These are phyloP conservation scores for Hydrozoanthus gracilis DNA, from an alignment of 92 coral and sea anemone species.

Conservation along the genomic window DNA sequence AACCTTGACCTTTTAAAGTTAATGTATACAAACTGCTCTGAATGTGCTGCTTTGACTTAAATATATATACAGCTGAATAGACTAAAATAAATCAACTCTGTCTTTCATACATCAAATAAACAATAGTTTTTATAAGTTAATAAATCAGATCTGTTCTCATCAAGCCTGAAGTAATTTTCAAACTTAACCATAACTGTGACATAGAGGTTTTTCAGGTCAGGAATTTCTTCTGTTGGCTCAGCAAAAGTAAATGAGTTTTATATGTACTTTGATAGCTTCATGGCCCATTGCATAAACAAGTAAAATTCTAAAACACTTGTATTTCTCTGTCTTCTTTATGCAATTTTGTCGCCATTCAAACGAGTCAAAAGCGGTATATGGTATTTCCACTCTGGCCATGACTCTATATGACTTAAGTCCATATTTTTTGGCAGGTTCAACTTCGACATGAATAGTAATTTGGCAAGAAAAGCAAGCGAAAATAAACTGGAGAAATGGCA, in stretches of 20 bases:
- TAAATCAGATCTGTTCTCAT: neutral
- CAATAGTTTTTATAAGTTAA: too few relatives aligned
- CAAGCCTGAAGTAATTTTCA: neutral
- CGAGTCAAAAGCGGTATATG: neutral
- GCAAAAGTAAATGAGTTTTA: slow-evolving; percentile 8
- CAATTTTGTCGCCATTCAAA: slow-evolving; percentile 7
- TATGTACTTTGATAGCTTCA: slow-evolving; percentile 17
- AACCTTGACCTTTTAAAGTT: too few relatives aligned
- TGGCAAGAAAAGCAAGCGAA: too few relatives aligned
- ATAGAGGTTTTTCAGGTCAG: neutral
- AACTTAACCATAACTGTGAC: neutral
- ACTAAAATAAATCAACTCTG: too few relatives aligned
- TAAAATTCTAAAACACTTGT: neutral
- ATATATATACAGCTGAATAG: neutral
- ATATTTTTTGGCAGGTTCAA: slow-evolving; percentile 22
- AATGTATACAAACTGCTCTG: too few relatives aligned
- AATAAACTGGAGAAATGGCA: too few relatives aligned
- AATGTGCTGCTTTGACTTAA: too few relatives aligned
- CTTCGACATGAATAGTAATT: neutral
- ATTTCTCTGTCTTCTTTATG: slow-evolving; percentile 17
- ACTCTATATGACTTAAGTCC: neutral
- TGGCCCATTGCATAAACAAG: slow-evolving; percentile 9
- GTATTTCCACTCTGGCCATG: slow-evolving; percentile 12
- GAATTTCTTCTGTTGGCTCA: neutral
- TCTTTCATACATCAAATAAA: too few relatives aligned